Conservation (phyloP, 2,888 invertebrate species). For the Idaea straminata region DNA sequence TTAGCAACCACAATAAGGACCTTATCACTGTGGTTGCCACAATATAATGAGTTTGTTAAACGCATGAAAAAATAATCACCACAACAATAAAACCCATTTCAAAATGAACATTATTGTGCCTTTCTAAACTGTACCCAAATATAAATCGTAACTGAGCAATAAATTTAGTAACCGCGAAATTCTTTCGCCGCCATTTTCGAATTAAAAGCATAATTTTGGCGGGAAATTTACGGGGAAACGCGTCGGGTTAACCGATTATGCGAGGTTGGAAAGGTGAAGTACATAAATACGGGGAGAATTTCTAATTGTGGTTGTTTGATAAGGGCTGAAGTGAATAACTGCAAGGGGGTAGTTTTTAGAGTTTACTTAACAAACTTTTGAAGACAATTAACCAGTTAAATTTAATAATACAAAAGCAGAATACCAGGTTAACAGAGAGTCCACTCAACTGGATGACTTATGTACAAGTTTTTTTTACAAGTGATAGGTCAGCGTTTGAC, state of each 20-base stretch:
- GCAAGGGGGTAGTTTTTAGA: not conserved
- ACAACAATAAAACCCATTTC: not conserved
- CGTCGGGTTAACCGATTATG: slow-evolving; percentile 17
- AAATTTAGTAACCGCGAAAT: slow-evolving; percentile 52
- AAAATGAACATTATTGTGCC: not conserved
- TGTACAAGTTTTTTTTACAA: too few species aligned
- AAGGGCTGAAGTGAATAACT: not conserved
- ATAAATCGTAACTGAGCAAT: slow-evolving; percentile 50
- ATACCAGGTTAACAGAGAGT: too few species aligned
- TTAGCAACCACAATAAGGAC: too few species aligned
- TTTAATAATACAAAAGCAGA: too few species aligned
- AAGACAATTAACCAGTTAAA: not conserved
- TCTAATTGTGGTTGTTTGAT: not conserved
- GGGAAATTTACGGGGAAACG: slow-evolving; percentile 23
- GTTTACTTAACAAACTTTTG: not conserved
- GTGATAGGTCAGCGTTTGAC: too few species aligned
- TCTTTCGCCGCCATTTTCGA: slow-evolving; percentile 51
- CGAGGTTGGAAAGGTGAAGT: slow-evolving; percentile 4
- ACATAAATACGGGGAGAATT: slow-evolving; percentile 3
- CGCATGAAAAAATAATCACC: not conserved
- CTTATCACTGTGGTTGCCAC: too few species aligned
- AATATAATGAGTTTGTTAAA: too few species aligned
- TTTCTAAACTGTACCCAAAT: slow-evolving; percentile 14
- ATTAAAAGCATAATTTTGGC: slow-evolving; percentile 52
- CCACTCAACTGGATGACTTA: too few species aligned